A percentile compares a stretch with the other conserved stretches of the same genome.
Evolutionary conservation across 1,140 invertebrate genomes (phyloP).

Genomic region (Branchinecta lindahli): DNA sequence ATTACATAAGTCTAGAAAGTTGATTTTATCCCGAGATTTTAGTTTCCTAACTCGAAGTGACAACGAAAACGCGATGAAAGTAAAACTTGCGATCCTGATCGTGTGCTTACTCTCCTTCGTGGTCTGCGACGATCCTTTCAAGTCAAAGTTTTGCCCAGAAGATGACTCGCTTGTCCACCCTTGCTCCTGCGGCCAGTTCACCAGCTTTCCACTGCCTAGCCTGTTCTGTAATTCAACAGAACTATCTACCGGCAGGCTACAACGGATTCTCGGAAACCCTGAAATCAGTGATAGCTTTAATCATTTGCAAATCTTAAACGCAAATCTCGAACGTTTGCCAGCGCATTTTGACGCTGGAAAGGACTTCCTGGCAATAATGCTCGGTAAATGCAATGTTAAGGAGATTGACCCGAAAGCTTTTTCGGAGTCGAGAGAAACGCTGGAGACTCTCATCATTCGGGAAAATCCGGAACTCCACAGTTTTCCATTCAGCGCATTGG

Average conservation of each 20-base stretch:
- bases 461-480: neutral
- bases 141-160: neutral
- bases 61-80: neutral
- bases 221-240: slow-evolving; percentile 1
- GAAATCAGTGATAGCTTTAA: neutral
- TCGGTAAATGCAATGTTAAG: neutral
- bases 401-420: neutral
- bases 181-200: slow-evolving; percentile 1
- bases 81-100: neutral
- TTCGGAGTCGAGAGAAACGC: neutral
- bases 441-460: neutral
- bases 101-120: neutral
- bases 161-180: neutral
- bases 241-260: neutral
- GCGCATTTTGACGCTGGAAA: neutral
- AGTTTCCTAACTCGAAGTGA: no score
- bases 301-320: neutral
- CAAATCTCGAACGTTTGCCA: neutral
- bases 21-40: no score
- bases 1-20: no score
- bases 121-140: neutral
- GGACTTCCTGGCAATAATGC: neutral
- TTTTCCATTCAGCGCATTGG: neutral
- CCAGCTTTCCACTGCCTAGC: neutral
- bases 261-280: neutral